A percentile compares a stretch with the other conserved stretches of the same genome.
These are phyloP conservation scores for Hormiphora californensis DNA, from an alignment of 37 sponge, comb jelly and placozoan species.

Conservation along the genomic window DNA sequence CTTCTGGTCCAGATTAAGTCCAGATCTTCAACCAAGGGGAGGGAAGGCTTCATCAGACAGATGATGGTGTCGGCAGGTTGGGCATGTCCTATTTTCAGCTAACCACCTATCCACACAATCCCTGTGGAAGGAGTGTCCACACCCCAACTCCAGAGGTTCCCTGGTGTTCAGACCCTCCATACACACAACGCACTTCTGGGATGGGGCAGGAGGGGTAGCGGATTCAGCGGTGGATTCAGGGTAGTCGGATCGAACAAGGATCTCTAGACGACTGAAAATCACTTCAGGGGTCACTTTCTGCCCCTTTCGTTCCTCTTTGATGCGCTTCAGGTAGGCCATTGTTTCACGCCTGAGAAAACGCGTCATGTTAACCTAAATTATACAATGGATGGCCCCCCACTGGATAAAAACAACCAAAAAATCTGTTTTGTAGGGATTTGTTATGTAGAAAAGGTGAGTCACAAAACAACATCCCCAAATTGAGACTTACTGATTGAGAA, in stretches of 20 bases:
- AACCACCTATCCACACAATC: constrained; percentile 50
- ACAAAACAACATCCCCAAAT: too few species aligned
- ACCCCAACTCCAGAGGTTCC: neutral
- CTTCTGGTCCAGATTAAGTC: too few species aligned
- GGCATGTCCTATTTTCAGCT: constrained; percentile 16
- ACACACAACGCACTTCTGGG: constrained; percentile 3
- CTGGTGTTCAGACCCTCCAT: constrained; percentile 16
- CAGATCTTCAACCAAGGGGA: too few species aligned
- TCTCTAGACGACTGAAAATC: neutral
- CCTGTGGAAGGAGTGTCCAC: constrained; percentile 39
- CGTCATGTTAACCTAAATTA: too few species aligned
- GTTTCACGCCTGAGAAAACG: constrained; percentile 6
- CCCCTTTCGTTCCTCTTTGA: neutral
- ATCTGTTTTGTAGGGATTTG: too few species aligned
- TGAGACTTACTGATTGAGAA: too few species aligned
- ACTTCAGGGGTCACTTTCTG: neutral
- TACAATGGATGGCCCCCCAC: too few species aligned
- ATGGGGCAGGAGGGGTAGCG: neutral
- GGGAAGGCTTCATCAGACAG: constrained; percentile 22
- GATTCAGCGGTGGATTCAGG: neutral
- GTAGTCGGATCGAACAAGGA: constrained; percentile 7
- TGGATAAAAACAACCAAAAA: too few species aligned
- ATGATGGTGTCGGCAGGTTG: constrained; percentile 27
- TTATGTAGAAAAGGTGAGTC: too few species aligned
- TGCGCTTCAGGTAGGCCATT: constrained; percentile 2